Evolutionary conservation across 2,113 vertebrate genomes (phyloP).

Genomic region (Glaucomys volans): DNA sequence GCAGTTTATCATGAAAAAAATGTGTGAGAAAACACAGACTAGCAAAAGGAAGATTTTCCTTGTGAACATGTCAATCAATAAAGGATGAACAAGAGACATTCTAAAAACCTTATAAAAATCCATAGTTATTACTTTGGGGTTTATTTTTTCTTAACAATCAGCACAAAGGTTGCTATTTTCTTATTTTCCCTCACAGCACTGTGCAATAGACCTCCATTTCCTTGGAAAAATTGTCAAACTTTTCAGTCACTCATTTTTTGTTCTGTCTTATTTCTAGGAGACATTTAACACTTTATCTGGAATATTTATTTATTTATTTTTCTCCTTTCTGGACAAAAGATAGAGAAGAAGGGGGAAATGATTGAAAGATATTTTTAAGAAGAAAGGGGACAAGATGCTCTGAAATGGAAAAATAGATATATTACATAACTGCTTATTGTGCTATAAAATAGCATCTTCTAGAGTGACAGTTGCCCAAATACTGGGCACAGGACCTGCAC

Average conservation of each 20-base stretch:
- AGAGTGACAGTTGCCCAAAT: neutral
- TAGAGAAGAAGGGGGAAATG: neutral
- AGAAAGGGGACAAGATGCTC: neutral
- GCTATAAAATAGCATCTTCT: neutral
- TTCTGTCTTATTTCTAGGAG: neutral
- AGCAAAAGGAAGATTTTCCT: neutral
- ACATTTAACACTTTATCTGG: neutral
- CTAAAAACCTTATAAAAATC: neutral
- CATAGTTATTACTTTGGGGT: neutral
- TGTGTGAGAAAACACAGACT: neutral
- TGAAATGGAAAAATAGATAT: neutral
- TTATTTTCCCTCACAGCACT: neutral
- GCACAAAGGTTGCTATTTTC: neutral
- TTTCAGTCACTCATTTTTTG: neutral
- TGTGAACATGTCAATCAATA: neutral
- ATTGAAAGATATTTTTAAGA: conserved; percentile 18
- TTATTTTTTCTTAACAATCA: neutral
- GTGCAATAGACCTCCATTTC: neutral
- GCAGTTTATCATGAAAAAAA: neutral
- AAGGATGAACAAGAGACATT: neutral
- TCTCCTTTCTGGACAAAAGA: conserved; percentile 3
- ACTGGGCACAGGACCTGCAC: neutral
- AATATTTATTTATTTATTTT: neutral
- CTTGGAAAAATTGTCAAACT: neutral
- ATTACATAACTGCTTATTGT: neutral